Evolutionary conservation across 35 echinoderm and acorn worm species (phyloP).

Genomic region (Amphiura filiformis): DNA sequence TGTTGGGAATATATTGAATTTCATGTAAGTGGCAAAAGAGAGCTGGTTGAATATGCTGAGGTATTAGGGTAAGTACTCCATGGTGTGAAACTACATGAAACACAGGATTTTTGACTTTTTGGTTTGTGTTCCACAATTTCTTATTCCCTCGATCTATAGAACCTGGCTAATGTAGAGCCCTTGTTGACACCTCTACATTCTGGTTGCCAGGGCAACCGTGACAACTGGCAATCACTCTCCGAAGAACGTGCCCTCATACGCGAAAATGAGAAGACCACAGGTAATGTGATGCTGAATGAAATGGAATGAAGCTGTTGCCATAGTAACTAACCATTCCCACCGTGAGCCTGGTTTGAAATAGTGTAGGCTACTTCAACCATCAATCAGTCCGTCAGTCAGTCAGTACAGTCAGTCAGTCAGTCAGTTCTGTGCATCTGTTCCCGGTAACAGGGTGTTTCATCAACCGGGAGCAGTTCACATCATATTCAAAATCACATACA

Average conservation of each 20-base stretch:
- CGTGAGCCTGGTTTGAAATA: too few relatives aligned
- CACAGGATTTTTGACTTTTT: background rate
- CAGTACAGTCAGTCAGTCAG: too few relatives aligned
- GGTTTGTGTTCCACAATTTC: conserved; percentile 16
- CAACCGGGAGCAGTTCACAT: too few relatives aligned
- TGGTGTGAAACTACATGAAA: background rate
- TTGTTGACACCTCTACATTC: conserved; percentile 54
- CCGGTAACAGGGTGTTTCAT: too few relatives aligned
- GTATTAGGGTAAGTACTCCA: background rate
- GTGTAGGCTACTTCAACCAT: too few relatives aligned
- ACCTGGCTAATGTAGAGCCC: conserved; percentile 67
- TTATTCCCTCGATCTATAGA: conserved; percentile 59
- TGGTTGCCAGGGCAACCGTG: conserved; percentile 66
- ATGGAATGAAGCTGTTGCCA: background rate
- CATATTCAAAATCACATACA: too few relatives aligned
- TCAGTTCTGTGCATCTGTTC: too few relatives aligned
- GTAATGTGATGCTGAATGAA: background rate
- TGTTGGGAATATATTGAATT: too few relatives aligned
- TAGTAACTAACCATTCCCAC: too few relatives aligned
- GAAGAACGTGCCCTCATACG: background rate
- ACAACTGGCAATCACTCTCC: conserved; percentile 74
- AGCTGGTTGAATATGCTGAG: too few relatives aligned
- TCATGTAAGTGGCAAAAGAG: too few relatives aligned
- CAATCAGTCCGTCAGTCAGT: too few relatives aligned
- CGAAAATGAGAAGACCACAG: background rate